Base-by-base conservation (phyloP, 2,888 invertebrate genomes). In the Antheraea assamensis region DNA sequence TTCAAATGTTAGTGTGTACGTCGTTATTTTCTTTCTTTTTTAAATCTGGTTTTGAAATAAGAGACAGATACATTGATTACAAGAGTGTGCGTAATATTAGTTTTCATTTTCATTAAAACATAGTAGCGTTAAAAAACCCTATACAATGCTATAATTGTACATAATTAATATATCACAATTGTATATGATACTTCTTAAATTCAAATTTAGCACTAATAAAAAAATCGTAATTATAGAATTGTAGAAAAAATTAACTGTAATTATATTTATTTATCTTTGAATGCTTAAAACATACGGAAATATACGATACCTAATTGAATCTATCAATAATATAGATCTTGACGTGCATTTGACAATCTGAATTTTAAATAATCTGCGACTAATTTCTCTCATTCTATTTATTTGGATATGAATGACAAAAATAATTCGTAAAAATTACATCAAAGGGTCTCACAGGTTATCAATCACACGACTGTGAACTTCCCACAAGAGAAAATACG, bases 301-400 rank as follows among this genome's bases (percentile, higher is more conserved):
- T 55, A n/a, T n/a, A 7, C 7, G 21, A 21, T 2, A 2, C 4
- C n/a, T n/a, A n/a, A 55, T n/a, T 55, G 55, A 55, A 7, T 55
- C 55, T 49, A 7, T 8, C 15, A n/a, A n/a, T 55, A n/a, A n/a
- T 24, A 58, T 58, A 13, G 10, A 58, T 58, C 52, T 5, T n/a
- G 2, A 24, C 58, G 24, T 58, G 3, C 24, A 58, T n/a, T 21
- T 58, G 58, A 24, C 24, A 7, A 1, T 58, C 24, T 58, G 24
- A n/a, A 58, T 58, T 58, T 58, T 58, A 58, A 58, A 24, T 58
- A 58, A 58, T 58, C 58, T 58, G n/a, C 24, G 58, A 58, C 24
- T 58, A 21, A 58, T 58, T 58, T 58, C 58, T 58, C n/a, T 21
- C 24, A 58, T 58, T 58, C 13, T 58, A 58, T 13, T 58, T 24